Conservation (phyloP, 2,797 vertebrate species). For the Enteromius trimaculatus region DNA sequence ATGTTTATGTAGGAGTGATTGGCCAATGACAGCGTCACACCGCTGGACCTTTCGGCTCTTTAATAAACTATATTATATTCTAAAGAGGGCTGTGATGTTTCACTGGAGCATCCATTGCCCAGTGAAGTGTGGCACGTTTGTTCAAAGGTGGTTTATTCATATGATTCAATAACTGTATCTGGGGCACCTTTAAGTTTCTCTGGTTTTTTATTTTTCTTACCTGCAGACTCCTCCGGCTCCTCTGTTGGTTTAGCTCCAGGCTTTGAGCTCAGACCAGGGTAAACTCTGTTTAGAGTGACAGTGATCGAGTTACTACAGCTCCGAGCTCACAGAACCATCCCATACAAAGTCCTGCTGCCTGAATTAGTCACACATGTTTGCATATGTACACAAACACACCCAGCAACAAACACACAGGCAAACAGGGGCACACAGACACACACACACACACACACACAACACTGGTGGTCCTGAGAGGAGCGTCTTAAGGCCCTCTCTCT, state of each 20-base stretch:
- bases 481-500: slow-evolving; percentile 65
- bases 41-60: background rate
- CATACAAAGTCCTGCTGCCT: slow-evolving; percentile 39
- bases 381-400: slow-evolving; percentile 74
- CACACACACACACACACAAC: slow-evolving; percentile 52
- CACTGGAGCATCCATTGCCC: background rate
- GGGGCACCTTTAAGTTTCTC: background rate
- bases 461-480: slow-evolving; percentile 74
- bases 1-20: background rate
- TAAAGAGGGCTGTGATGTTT: background rate
- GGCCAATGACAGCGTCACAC: background rate
- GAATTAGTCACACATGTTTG: slow-evolving; percentile 78
- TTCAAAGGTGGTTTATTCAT: background rate
- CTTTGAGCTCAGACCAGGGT: slow-evolving; percentile 44
- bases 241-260: slow-evolving; percentile 37
- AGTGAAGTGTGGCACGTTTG: background rate
- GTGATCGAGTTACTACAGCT: slow-evolving; percentile 60
- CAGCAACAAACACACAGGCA: slow-evolving; percentile 55
- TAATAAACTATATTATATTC: background rate
- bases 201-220: background rate
- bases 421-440: slow-evolving; percentile 32
- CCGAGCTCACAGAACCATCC: slow-evolving; percentile 47
- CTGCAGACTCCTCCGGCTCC: background rate
- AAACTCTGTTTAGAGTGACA: slow-evolving; percentile 59
- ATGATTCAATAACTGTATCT: background rate